Percentiles rank a stretch among this genome's conserved stretches.
Conservation (phyloP, 30 jellyfish, hydroid and myxozoan genomes). For the Nemopilema nomurai region DNA sequence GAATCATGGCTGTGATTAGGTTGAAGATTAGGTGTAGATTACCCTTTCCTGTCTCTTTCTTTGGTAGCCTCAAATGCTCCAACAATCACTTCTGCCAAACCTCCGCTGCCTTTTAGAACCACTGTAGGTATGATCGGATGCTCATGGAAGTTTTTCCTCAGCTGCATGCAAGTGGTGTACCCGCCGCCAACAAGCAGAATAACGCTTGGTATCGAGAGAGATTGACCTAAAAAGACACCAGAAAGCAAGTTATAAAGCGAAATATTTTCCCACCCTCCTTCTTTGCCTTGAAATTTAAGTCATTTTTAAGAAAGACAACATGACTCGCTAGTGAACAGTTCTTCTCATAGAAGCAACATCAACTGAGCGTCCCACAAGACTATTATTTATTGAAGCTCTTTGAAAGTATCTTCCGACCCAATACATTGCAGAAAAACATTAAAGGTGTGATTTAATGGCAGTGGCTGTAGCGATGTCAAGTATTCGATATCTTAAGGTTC, state of each 20-base stretch:
- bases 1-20: too few species aligned
- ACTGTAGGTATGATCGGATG: slow-evolving; percentile 45
- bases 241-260: neutral
- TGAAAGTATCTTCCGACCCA: too few species aligned
- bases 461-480: too few species aligned
- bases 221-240: neutral
- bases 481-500: too few species aligned
- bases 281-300: neutral
- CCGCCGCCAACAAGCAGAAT: slow-evolving; percentile 32
- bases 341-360: too few species aligned
- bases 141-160: slow-evolving; percentile 11
- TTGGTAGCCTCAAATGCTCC: neutral
- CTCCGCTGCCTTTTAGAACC: slow-evolving; percentile 33
- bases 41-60: slow-evolving; percentile 28
- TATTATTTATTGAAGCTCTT: too few species aligned
- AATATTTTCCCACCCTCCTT: neutral
- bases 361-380: too few species aligned
- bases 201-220: slow-evolving; percentile 8
- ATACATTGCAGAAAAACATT: too few species aligned
- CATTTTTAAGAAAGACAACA: neutral
- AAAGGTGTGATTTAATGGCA: too few species aligned
- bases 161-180: slow-evolving; percentile 24
- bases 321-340: too few species aligned
- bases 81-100: slow-evolving; percentile 20
- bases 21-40: too few species aligned